phyloP scores from a whole-genome alignment of 2,888 invertebrate genomes.

The Neoascia interrupta region DNA sequence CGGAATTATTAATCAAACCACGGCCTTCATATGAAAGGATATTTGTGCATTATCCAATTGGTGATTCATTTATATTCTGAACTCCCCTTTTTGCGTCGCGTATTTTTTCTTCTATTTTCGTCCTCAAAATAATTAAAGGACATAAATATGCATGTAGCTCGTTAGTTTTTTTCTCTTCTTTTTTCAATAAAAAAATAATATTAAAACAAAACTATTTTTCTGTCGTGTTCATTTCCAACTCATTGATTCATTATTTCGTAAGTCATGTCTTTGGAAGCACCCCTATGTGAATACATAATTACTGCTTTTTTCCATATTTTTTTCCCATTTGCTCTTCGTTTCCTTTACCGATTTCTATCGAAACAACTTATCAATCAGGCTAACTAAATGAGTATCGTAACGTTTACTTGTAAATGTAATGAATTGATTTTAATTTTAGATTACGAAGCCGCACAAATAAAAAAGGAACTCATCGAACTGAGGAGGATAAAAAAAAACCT shows the following conservation, averaged over 20 bases:
- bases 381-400: conserved; percentile 65
- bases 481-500: conserved; percentile 12
- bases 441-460: conserved; percentile 59
- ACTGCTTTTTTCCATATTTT: conserved; percentile 27
- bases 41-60: conserved; percentile 36
- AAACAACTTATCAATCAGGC: conserved; percentile 67
- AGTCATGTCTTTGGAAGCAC: conserved; percentile 12
- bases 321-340: conserved; percentile 23
- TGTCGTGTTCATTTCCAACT: conserved; percentile 56
- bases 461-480: conserved; percentile 45
- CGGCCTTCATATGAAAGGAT: conserved; percentile 29
- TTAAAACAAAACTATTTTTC: conserved; percentile 35
- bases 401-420: conserved; percentile 61
- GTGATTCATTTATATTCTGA: conserved; percentile 45
- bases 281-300: conserved; percentile 67
- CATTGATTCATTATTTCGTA: conserved; percentile 39
- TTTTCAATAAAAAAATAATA: conserved; percentile 13
- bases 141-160: conserved; percentile 64
- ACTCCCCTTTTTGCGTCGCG: not conserved
- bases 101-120: conserved; percentile 38
- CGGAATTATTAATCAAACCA: conserved; percentile 1
- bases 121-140: conserved; percentile 57
- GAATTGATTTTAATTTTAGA: conserved; percentile 70
- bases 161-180: conserved; percentile 22
- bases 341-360: conserved; percentile 40